Base-by-base conservation (phyloP, 2,888 invertebrate species). In the Heteromyza rotundicornis region DNA sequence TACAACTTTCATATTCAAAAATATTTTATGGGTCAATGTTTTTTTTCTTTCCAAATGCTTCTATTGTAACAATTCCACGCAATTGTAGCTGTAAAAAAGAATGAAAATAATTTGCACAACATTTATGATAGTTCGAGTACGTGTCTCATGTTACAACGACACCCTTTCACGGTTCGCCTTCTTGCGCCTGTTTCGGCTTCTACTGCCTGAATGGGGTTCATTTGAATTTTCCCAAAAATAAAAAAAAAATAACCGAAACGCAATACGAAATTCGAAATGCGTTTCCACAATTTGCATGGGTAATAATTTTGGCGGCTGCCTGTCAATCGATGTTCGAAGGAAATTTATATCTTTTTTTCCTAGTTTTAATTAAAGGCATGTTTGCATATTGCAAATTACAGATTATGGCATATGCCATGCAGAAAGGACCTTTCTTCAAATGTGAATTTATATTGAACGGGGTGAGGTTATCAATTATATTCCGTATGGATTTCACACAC, bases 311-410 rank as follows among this genome's bases (percentile, higher is more conserved):
- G 22, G 22, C 23, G 55, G 35, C 54, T 32, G 69, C 68, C 73
- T 75, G 77, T 75, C 74, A 74, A 74, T 73, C 73, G 74, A 55
- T 40, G 59, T 64, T 73, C 74, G 70, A 69, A 67, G 64, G 71
- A 76, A 73, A 75, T 73, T 67, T 74, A 76, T 76, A 74, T 73
- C 74, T 76, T 68, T 69, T 66, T 66, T 40, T 51, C 22, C 32
- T 51, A 61, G 65, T 76, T 73, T 73, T 76, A 76, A 74, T 74
- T 74, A 74, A 74, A 70, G 76, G 68, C 72, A 68, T 35, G 70
- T 74, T 76, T 74, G 74, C 73, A 75, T 76, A 75, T 75, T 72
- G 75, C 75, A 20, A 70, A 75, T 65, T 73, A 70, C 66, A 58
- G 60, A 32, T 12, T 5, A 5, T 32, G 32, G 32, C 32, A 32